Percentiles rank a stretch among this genome's conserved stretches.
phyloP scores from a whole-genome alignment of 2,888 invertebrate species.

The Homarus gammarus region DNA sequence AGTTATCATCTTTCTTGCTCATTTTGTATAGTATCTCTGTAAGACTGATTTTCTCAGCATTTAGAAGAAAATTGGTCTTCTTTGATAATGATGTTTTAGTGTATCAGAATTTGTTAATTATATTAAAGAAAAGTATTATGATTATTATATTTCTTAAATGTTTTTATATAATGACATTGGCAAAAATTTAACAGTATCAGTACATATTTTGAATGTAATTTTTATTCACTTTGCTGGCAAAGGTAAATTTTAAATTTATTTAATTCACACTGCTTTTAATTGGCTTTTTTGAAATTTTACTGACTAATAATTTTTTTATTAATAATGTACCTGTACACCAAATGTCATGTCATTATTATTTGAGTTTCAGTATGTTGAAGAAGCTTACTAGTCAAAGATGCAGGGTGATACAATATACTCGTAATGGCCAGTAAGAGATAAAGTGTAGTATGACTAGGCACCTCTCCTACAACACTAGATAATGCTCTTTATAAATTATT shows the following conservation, averaged over 20 bases:
- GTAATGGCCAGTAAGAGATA: not conserved
- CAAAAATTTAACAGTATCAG: not conserved
- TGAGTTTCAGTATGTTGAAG: too few species aligned
- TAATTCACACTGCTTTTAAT: too few species aligned
- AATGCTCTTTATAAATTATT: too few species aligned
- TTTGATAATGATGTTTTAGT: not conserved
- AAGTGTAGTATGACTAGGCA: too few species aligned
- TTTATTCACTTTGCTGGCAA: too few species aligned
- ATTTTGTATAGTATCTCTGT: not conserved
- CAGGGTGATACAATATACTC: not conserved
- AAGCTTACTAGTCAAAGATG: not conserved
- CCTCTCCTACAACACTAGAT: too few species aligned
- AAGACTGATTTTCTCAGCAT: not conserved
- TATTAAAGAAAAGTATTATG: not conserved
- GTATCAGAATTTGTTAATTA: not conserved
- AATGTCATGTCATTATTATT: too few species aligned
- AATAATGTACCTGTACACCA: too few species aligned
- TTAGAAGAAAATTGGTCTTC: conserved; percentile 4
- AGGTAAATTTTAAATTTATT: too few species aligned
- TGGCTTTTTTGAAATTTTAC: not conserved
- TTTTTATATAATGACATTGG: not conserved
- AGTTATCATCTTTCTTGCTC: not conserved
- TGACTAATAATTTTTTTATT: not conserved
- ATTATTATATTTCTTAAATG: not conserved
- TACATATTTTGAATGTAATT: not conserved